Conservation (phyloP, 2,888 invertebrate genomes). For the Caprella mutica region DNA sequence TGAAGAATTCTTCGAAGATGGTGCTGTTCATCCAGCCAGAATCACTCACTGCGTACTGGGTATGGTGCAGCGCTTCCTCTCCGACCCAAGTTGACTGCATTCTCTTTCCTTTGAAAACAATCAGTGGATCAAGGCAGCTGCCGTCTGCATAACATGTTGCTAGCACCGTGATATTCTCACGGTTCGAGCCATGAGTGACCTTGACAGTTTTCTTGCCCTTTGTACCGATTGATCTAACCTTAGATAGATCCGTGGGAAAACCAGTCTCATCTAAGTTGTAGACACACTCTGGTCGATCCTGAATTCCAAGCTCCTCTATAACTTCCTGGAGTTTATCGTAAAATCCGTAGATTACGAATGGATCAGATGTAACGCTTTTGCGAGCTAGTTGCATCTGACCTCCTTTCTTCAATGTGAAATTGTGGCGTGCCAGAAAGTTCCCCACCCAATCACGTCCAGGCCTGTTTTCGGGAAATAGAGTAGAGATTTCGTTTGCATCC, state of each 20-base stretch:
- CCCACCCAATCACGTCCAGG: conserved; percentile 11
- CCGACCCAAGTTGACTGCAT: conserved; percentile 1
- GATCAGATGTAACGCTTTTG: conserved; percentile 12
- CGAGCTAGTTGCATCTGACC: conserved; percentile 13
- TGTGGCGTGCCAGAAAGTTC: conserved; percentile 2
- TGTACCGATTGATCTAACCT: conserved; percentile 9
- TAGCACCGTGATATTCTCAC: conserved; percentile 10
- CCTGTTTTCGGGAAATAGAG: neutral
- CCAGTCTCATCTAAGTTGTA: conserved; percentile 14
- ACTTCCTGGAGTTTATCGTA: conserved; percentile 9
- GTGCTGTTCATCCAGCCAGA: conserved; percentile 13
- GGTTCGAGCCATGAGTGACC: conserved; percentile 4
- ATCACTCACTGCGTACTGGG: conserved; percentile 14
- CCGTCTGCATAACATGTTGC: conserved; percentile 14
- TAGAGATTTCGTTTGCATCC: neutral
- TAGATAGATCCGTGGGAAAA: conserved; percentile 10
- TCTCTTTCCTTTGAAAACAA: conserved; percentile 10
- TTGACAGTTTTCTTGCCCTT: conserved; percentile 10
- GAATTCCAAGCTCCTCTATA: neutral
- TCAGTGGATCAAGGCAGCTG: conserved; percentile 11
- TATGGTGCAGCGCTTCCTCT: neutral
- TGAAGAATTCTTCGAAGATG: neutral
- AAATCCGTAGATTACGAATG: conserved; percentile 16
- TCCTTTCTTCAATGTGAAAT: conserved; percentile 9
- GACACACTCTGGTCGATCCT: conserved; percentile 1